Percentiles rank a stretch among this genome's conserved stretches.
Conservation (phyloP, 2,888 invertebrate genomes). For the Penaeus monodon region DNA sequence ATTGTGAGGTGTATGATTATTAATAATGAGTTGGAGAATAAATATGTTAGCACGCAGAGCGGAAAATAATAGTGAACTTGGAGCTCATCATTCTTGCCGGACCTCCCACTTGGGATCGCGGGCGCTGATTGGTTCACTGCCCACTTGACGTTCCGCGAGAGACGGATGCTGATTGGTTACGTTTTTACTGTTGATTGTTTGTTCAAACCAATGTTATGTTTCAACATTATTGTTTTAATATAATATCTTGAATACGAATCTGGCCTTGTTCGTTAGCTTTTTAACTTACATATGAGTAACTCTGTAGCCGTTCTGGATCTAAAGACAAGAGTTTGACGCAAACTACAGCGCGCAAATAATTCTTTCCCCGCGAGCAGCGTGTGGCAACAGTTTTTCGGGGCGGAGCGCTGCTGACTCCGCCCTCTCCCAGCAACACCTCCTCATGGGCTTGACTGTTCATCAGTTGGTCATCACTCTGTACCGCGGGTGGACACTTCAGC, state of each 20-base stretch:
- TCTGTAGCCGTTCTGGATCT: too few relatives aligned
- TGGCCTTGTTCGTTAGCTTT: too few relatives aligned
- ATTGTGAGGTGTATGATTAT: conserved; percentile 58
- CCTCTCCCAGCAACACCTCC: conserved; percentile 52
- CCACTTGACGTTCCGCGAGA: conserved; percentile 33
- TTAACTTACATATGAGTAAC: too few relatives aligned
- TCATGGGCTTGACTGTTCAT: conserved; percentile 58
- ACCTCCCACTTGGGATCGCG: conserved; percentile 19
- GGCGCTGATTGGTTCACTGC: conserved; percentile 31
- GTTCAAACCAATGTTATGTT: not conserved
- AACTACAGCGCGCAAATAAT: too few relatives aligned
- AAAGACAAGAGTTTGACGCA: too few relatives aligned
- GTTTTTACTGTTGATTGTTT: conserved; percentile 50
- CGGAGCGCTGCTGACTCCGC: conserved; percentile 31
- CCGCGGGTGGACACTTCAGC: conserved; percentile 63
- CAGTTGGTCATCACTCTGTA: conserved; percentile 65
- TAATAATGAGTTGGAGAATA: conserved; percentile 61
- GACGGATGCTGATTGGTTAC: conserved; percentile 31
- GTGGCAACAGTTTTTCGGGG: conserved; percentile 16
- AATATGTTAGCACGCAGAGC: conserved; percentile 60
- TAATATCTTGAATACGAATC: too few relatives aligned
- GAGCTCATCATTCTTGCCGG: conserved; percentile 52
- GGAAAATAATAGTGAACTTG: conserved; percentile 58
- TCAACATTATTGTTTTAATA: not conserved
- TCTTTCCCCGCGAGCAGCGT: not conserved